Conservation (phyloP, 1,140 invertebrate species). For the Rhizoglyphus robini region DNA sequence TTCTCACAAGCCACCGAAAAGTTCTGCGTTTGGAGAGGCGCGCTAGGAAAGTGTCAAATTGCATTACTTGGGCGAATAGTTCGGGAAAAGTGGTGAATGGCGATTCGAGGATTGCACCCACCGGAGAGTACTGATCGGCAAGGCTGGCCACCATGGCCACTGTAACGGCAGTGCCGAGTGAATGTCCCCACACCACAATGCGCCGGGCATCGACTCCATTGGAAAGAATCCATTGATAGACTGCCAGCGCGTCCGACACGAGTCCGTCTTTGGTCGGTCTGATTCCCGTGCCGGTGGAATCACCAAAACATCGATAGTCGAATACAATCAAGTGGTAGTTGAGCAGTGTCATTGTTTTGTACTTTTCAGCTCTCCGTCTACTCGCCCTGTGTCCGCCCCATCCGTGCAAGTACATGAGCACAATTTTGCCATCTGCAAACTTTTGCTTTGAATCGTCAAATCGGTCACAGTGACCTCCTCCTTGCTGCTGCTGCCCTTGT, state of each 20-base stretch:
- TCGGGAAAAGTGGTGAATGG: constrained; percentile 75
- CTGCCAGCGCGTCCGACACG: constrained; percentile 57
- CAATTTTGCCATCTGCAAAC: constrained; percentile 33
- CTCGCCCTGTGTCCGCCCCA: constrained; percentile 69
- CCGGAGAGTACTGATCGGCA: constrained; percentile 35
- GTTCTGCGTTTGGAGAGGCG: no score
- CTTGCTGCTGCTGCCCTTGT: no score
- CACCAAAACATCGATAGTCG: constrained; percentile 84
- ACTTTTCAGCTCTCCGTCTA: constrained; percentile 63
- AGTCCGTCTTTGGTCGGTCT: constrained; percentile 62
- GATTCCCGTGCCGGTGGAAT: constrained; percentile 53
- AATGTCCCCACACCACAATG: constrained; percentile 24
- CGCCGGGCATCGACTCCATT: constrained; percentile 22
- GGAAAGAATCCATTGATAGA: constrained; percentile 59
- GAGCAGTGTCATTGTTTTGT: constrained; percentile 54
- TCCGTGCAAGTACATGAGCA: constrained; percentile 73
- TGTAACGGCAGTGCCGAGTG: constrained; percentile 27
- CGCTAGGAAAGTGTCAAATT: constrained; percentile 54
- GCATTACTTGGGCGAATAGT: constrained; percentile 44
- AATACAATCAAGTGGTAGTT: constrained; percentile 75
- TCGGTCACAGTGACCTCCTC: neutral
- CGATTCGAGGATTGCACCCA: constrained; percentile 60
- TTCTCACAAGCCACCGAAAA: no score
- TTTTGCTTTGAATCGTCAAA: neutral
- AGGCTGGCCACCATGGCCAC: constrained; percentile 25